These are phyloP conservation scores for Aphelinus atriplicis DNA, from an alignment of 1,140 invertebrate species.

Conservation along the genomic window DNA sequence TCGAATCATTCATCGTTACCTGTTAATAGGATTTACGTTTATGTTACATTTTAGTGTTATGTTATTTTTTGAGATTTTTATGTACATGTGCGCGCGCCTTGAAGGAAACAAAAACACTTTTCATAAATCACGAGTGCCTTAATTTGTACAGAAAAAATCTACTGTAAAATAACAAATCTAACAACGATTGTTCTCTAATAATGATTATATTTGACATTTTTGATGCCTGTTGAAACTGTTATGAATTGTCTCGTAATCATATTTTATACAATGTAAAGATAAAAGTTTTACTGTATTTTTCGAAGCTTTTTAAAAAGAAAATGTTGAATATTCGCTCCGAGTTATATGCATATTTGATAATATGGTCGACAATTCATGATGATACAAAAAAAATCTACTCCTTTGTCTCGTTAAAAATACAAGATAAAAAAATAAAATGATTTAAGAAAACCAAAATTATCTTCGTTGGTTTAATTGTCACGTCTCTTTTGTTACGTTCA, in stretches of 20 bases:
- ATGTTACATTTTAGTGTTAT: slow-evolving; percentile 60
- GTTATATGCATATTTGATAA: slow-evolving; percentile 24
- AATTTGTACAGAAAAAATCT: slow-evolving; percentile 64
- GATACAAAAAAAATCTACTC: slow-evolving; percentile 27
- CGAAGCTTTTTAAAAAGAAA: slow-evolving; percentile 29
- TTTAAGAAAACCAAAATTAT: slow-evolving; percentile 26
- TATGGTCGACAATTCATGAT: slow-evolving; percentile 39
- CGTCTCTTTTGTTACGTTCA: no score
- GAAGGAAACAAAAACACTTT: slow-evolving; percentile 49
- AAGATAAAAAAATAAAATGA: slow-evolving; percentile 37
- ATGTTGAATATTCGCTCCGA: slow-evolving; percentile 32
- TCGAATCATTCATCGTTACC: slow-evolving; percentile 56
- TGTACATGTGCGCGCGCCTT: slow-evolving; percentile 52
- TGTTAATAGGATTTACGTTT: slow-evolving; percentile 55
- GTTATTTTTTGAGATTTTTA: slow-evolving; percentile 60
- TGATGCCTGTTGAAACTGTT: slow-evolving; percentile 36
- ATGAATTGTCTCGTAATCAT: slow-evolving; percentile 36
- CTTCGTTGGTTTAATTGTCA: no score
- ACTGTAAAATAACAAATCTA: slow-evolving; percentile 58
- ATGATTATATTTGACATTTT: slow-evolving; percentile 35
- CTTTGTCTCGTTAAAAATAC: slow-evolving; percentile 38
- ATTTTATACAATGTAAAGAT: slow-evolving; percentile 35
- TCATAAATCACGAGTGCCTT: slow-evolving; percentile 59
- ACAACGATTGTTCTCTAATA: slow-evolving; percentile 54
- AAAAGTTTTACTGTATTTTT: slow-evolving; percentile 35